Percentiles rank a stretch among this genome's conserved stretches.
Conservation (phyloP, 2,888 invertebrate species). For the Anoncus sp. region DNA sequence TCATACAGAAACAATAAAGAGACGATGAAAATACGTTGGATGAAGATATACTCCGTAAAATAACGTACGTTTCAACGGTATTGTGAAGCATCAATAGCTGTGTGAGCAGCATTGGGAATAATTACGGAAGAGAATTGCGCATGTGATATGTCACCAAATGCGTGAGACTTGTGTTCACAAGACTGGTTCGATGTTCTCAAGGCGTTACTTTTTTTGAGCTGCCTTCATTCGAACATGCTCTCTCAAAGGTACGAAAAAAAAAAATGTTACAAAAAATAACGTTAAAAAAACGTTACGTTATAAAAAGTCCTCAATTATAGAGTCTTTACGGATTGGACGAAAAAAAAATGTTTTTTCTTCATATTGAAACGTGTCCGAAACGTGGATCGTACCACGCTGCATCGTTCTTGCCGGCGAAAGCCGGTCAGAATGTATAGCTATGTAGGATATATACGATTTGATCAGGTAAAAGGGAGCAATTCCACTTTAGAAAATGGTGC, state of each 20-base stretch:
- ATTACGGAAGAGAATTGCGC: neutral
- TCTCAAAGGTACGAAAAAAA: no score
- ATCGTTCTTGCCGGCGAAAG: constrained; percentile 19
- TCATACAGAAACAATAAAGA: constrained; percentile 53
- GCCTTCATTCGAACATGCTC: no score
- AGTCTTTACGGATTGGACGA: neutral
- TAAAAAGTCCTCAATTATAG: neutral
- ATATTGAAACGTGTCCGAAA: constrained; percentile 1
- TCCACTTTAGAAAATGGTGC: constrained; percentile 55
- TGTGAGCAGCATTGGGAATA: neutral
- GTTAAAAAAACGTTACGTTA: no score
- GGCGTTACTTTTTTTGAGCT: no score
- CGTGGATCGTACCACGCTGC: neutral
- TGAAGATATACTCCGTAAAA: constrained; percentile 34
- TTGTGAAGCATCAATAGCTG: constrained; percentile 16
- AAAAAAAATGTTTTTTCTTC: neutral
- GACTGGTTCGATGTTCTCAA: no score
- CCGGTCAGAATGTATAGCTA: constrained; percentile 26
- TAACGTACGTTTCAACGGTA: constrained; percentile 42
- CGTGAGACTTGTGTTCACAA: no score
- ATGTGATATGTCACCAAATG: no score
- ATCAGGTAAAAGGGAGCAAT: constrained; percentile 61
- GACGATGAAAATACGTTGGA: constrained; percentile 42
- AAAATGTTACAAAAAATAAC: no score
- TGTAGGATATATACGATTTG: constrained; percentile 42